Conservation (phyloP, 1,140 invertebrate genomes). For the Anoplophora glabripennis region DNA sequence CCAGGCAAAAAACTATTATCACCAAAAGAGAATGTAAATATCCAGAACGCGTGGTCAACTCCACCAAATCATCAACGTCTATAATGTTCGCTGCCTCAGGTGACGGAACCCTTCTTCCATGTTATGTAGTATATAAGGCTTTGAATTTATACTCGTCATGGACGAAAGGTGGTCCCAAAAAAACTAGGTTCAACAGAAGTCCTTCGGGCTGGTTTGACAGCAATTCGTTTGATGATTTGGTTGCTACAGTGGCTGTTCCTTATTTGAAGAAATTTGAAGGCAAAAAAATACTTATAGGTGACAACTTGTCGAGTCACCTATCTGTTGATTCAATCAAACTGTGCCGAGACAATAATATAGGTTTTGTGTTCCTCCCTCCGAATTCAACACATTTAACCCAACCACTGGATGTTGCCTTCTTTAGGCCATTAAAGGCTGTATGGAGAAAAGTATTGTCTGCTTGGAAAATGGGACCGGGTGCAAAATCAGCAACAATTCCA, state of each 20-base stretch:
- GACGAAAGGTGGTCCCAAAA: slow-evolving; percentile 1
- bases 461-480: too few relatives aligned
- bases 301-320: background rate
- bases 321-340: too few relatives aligned
- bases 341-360: background rate
- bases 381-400: too few relatives aligned
- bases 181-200: slow-evolving; percentile 9
- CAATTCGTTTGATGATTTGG: too few relatives aligned
- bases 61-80: slow-evolving; percentile 6
- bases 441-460: too few relatives aligned
- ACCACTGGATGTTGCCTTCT: too few relatives aligned
- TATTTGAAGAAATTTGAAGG: too few relatives aligned
- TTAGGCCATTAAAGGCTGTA: too few relatives aligned
- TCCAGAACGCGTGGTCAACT: slow-evolving; percentile 12
- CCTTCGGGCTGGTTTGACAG: slow-evolving; percentile 15
- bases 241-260: too few relatives aligned
- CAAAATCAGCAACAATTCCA: too few relatives aligned
- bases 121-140: slow-evolving; percentile 23
- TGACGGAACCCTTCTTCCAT: slow-evolving; percentile 11
- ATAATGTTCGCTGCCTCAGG: slow-evolving; percentile 22
- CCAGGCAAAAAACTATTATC: too few relatives aligned
- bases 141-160: slow-evolving; percentile 9
- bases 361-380: background rate
- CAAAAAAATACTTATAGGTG: background rate
- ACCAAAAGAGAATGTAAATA: slow-evolving; percentile 14